phyloP scores from a whole-genome alignment of 2,888 invertebrate genomes.

The Eilema griseolum region DNA sequence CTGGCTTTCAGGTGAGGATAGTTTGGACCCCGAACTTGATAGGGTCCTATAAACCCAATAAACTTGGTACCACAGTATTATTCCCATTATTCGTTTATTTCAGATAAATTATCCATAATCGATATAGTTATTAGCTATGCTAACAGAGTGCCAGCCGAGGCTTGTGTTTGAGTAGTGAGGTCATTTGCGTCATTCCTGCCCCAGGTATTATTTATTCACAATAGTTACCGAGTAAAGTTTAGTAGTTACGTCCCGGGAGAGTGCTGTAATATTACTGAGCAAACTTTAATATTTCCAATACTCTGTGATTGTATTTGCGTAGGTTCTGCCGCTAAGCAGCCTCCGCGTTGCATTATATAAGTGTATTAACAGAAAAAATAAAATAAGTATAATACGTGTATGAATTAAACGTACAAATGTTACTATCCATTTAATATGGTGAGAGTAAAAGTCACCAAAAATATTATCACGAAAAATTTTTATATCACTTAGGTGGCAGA shows the following conservation, averaged over 20 bases:
- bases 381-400: background rate
- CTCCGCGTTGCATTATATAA: background rate
- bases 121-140: no score
- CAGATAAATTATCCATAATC: no score
- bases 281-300: slow-evolving; percentile 25
- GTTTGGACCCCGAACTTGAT: no score
- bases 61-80: background rate
- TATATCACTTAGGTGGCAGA: no score
- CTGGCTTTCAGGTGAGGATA: no score
- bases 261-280: slow-evolving; percentile 25
- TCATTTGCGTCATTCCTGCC: background rate
- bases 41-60: background rate
- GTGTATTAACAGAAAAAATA: background rate
- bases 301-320: slow-evolving; percentile 27
- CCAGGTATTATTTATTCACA: slow-evolving; percentile 23
- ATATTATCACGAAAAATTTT: no score
- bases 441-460: no score
- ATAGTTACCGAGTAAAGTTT: slow-evolving; percentile 11
- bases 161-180: background rate
- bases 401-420: no score
- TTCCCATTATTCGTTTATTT: no score
- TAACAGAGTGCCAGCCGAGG: background rate
- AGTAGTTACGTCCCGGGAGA: slow-evolving; percentile 10
- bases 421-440: no score
- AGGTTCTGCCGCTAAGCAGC: slow-evolving; percentile 11